Base-by-base conservation (phyloP, 1,140 invertebrate species). In the Drosophila takahashii region DNA sequence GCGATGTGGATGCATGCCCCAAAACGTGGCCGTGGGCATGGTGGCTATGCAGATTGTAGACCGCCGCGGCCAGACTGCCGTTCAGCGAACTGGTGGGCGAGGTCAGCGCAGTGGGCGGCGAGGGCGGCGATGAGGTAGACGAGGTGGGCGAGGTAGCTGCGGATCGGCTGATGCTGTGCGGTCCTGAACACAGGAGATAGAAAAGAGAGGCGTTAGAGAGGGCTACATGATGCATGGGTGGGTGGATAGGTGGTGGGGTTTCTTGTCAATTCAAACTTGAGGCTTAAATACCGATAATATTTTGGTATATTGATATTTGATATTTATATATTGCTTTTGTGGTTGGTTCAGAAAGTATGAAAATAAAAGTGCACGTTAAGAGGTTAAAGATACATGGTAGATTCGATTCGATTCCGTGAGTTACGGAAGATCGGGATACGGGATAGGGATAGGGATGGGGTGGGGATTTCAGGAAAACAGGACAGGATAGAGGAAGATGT, bases 41-140 rank as follows among this genome's bases (percentile, higher is more conserved):
- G n/a, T 70, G 66, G 7, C 66, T 70, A n/a, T 91, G 81, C 42
- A 91, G 64, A 22, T 75, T 90, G 37, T 85, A 91, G 29, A 90
- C 76, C 56, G 76, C 83, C 27, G 62, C 75, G 52, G 64, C 75
- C 62, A 84, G 47, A 22, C 72, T 76, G 37, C 75, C 79, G 9
- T 83, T 90, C 36, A 90, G 65, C 15, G 81, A 74, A 18, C 66
- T 84, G 4, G 81, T 92, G 27, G 91, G 89, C 62, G 91, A 92
- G 54, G 89, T 91, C 29, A 92, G 26, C 15, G 87, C 79, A 4
- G 81, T 86, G 29, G 90, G 84, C 52, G 91, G 91, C 58, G 90
- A 91, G 11, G 91, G 90, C 65, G 91, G 89, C 54, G 91, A 90
- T 74, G 91, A 92, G 79, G 89, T 91, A 77, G 91, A 92, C 77